Base-by-base conservation (phyloP, 1,140 invertebrate genomes). In the Drosophila nebulosa region DNA sequence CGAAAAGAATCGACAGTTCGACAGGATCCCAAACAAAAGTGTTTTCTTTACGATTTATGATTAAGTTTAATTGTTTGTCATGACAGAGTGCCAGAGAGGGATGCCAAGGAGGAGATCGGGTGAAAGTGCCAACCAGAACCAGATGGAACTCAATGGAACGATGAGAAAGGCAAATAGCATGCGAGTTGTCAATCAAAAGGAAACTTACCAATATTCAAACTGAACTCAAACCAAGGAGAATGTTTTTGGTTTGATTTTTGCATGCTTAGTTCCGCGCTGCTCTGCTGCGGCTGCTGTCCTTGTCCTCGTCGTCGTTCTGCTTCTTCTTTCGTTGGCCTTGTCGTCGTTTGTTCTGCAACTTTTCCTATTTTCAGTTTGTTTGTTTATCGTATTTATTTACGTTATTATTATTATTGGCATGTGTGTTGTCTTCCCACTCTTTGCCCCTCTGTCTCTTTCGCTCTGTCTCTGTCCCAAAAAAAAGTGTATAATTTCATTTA, bases 401-500 rank as follows among this genome's bases (percentile, higher is more conserved):
- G 27, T 53, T 70, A 59, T 63, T 59, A 57, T 56, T 69, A 59
- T 64, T 72, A 73, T 59, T 59, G 46, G 35, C 39, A 61, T 68
- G 50, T 64, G 42, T 64, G 51, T 35, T 72, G 51, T 62, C 51
- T 69, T 36, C 52, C n/a, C 6, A 12, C 53, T 18, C 24, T 35
- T n/a, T 55, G n/a, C 21, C 14, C 24, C 14, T 24, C 12, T 10
- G 0, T 46, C 24, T 32, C 30, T 32, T 9, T 32, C 10, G 1
- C 18, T 59, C n/a, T 16, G 22, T 50, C 4, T 3, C 36, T n/a
- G 0, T 22, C 10, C 9, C 27, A 18, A 14, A 30, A 22, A 50
- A 66, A 69, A 67, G 69, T 85, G 57, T 79, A 74, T 74, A 79
- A 79, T 78, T 80, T 80, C 73, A 71, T 79, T 74, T 74, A n/a